Evolutionary conservation across 2,797 vertebrate species (phyloP).

Genomic region (Channa striata): DNA sequence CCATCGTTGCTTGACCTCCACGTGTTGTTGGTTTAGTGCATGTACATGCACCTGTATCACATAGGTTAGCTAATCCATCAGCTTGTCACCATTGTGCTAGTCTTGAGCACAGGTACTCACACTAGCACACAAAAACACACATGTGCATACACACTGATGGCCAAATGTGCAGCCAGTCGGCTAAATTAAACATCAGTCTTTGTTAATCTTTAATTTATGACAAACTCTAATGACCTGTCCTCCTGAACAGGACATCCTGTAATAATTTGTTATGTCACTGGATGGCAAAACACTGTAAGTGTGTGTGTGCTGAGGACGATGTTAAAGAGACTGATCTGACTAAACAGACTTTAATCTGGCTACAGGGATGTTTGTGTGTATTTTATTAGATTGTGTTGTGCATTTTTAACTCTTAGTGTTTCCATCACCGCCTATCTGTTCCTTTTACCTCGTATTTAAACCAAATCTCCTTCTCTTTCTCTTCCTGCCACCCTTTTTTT

Average conservation of each 20-base stretch:
- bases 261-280: conserved; percentile 45
- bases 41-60: not conserved
- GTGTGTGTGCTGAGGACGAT: not conserved
- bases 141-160: conserved; percentile 15
- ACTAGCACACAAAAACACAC: conserved; percentile 4
- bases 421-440: conserved; percentile 13
- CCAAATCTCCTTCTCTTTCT: not conserved
- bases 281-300: conserved; percentile 1
- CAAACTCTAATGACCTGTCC: conserved; percentile 41
- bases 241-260: conserved; percentile 71
- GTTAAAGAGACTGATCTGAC: not conserved
- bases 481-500: not conserved
- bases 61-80: conserved; percentile 9
- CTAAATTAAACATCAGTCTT: conserved; percentile 66
- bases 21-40: conserved; percentile 52
- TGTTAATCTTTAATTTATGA: conserved; percentile 69
- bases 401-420: not conserved
- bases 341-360: not conserved
- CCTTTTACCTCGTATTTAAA: conserved; percentile 2
- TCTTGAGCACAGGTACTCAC: conserved; percentile 16
- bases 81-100: conserved; percentile 23
- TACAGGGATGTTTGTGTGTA: not conserved
- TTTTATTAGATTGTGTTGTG: conserved; percentile 4
- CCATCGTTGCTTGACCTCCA: conserved; percentile 45
- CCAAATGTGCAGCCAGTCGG: conserved; percentile 18